A percentile compares a stretch with the other conserved stretches of the same genome.
Evolutionary conservation across 2,797 vertebrate species (phyloP).

Genomic region (Muraenolepis orangiensis): DNA sequence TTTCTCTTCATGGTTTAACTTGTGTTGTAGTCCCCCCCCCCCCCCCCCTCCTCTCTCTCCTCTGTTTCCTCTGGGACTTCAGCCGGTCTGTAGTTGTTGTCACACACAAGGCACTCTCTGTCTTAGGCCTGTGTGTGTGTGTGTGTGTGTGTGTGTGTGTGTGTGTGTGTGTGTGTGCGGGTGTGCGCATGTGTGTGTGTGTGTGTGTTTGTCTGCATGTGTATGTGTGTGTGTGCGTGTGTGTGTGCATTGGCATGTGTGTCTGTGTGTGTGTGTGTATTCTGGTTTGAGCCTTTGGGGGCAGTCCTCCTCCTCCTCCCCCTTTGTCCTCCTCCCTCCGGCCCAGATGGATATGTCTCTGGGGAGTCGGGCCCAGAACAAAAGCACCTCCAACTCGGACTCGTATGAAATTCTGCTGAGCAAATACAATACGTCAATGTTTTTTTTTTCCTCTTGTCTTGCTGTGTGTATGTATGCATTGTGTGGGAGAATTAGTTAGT

Average conservation of each 20-base stretch:
- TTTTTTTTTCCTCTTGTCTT: conserved; percentile 29
- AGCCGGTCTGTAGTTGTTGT: too few species aligned
- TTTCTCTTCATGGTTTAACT: too few species aligned
- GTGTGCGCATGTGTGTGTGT: background rate
- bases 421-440: conserved; percentile 72
- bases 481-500: conserved; percentile 38
- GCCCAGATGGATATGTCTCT: conserved; percentile 79
- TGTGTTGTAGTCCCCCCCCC: background rate
- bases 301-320: conserved; percentile 65
- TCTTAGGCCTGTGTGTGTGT: conserved; percentile 50
- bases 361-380: conserved; percentile 71
- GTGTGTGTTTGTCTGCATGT: conserved; percentile 58
- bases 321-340: conserved; percentile 77
- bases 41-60: conserved; percentile 40
- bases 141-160: too few species aligned
- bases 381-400: conserved; percentile 74
- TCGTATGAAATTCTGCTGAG: conserved; percentile 82
- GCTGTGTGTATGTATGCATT: conserved; percentile 40
- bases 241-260: conserved; percentile 62
- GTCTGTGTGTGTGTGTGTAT: conserved; percentile 18
- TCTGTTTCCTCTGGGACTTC: too few species aligned
- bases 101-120: conserved; percentile 74
- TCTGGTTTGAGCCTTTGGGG: conserved; percentile 64
- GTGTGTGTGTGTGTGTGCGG: too few species aligned
- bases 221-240: conserved; percentile 44